A percentile compares a stretch with the other conserved stretches of the same genome.
Conservation (phyloP, 23 tunicate genomes). For the Ascidia mentula region DNA sequence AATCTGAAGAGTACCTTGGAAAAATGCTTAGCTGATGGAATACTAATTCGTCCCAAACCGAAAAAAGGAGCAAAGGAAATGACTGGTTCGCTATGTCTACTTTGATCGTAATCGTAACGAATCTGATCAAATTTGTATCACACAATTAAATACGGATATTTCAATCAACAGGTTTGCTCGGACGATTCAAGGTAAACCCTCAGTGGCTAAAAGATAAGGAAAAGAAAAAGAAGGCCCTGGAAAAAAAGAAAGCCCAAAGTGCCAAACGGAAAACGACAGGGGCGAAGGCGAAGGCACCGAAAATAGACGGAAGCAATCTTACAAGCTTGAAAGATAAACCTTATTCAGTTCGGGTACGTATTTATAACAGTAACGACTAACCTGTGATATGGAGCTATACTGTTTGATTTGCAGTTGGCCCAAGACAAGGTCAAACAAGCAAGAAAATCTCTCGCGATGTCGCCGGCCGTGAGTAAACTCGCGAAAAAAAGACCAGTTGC, state of each 20-base stretch:
- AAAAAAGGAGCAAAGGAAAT: background rate
- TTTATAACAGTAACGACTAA: background rate
- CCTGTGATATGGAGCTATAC: background rate
- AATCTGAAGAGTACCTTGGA: background rate
- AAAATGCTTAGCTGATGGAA: conserved; percentile 2
- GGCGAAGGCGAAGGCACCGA: background rate
- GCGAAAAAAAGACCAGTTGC: background rate
- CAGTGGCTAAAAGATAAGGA: conserved; percentile 26
- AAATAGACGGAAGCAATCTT: conserved; percentile 16
- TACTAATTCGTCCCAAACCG: conserved; percentile 1
- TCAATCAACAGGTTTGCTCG: conserved; percentile 10
- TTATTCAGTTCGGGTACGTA: conserved; percentile 7
- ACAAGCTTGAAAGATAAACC: conserved; percentile 28
- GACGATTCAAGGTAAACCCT: conserved; percentile 34
- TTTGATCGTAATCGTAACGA: background rate
- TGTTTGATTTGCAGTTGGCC: conserved; percentile 1
- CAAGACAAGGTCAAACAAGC: conserved; percentile 25
- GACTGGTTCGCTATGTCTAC: background rate
- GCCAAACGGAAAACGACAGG: background rate
- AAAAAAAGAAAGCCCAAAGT: background rate
- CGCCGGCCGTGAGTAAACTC: conserved; percentile 14
- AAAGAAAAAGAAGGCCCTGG: background rate
- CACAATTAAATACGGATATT: background rate
- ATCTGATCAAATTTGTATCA: background rate
- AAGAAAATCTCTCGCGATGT: conserved; percentile 25